Conservation (phyloP, 2,797 vertebrate species). For the Labroides dimidiatus region DNA sequence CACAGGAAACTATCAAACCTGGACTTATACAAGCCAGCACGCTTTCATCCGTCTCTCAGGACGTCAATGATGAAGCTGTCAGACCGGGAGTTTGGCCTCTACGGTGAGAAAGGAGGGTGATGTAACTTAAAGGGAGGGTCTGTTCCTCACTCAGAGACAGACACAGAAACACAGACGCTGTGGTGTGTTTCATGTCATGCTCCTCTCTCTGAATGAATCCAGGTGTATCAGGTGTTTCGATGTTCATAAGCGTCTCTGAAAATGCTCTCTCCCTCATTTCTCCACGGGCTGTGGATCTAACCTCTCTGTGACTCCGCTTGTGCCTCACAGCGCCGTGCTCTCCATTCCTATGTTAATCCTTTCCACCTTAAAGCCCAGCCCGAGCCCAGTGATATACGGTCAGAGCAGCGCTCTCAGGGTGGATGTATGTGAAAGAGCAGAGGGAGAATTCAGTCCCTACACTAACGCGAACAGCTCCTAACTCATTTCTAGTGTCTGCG, state of each 20-base stretch:
- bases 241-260: slow-evolving; percentile 43
- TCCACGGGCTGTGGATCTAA: slow-evolving; percentile 46
- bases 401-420: slow-evolving; percentile 10
- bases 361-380: slow-evolving; percentile 33
- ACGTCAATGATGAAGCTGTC: neutral
- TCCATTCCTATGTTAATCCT: slow-evolving; percentile 59
- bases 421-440: slow-evolving; percentile 28
- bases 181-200: slow-evolving; percentile 58
- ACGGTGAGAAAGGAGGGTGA: neutral
- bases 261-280: slow-evolving; percentile 41
- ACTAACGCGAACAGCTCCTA: slow-evolving; percentile 35
- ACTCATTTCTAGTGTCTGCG: slow-evolving; percentile 32
- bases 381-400: slow-evolving; percentile 30
- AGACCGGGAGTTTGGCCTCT: slow-evolving; percentile 1
- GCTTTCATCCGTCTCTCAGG: too few species aligned
- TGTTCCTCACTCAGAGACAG: neutral
- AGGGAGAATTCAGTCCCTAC: slow-evolving; percentile 23
- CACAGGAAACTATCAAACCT: neutral
- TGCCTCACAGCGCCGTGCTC: slow-evolving; percentile 20
- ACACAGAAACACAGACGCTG: slow-evolving; percentile 19
- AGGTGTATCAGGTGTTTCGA: slow-evolving; percentile 60
- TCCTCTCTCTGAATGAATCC: slow-evolving; percentile 45
- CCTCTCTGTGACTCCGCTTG: slow-evolving; percentile 47
- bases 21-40: neutral
- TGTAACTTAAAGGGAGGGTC: slow-evolving; percentile 22